Evolutionary conservation across 2,113 vertebrate genomes (phyloP).

Genomic region (Oryzias javanicus): DNA sequence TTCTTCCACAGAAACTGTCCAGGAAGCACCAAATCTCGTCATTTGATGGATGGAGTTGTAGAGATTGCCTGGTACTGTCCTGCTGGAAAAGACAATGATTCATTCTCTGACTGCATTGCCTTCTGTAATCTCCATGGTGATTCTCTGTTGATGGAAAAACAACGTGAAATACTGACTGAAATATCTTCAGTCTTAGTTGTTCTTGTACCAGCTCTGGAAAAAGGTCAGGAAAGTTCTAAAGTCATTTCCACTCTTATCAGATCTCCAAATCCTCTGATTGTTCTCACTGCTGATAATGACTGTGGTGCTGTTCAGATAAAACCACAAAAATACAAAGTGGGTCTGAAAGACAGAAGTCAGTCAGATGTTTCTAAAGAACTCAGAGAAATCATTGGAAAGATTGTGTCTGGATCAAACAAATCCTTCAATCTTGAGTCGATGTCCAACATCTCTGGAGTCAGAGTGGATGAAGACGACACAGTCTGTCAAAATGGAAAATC

Average conservation of each 20-base stretch:
- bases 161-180: too few relatives aligned
- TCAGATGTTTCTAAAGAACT: too few relatives aligned
- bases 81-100: too few relatives aligned
- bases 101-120: too few relatives aligned
- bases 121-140: too few relatives aligned
- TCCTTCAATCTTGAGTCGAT: conserved; percentile 53
- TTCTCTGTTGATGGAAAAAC: too few relatives aligned
- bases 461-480: conserved; percentile 46
- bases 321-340: conserved; percentile 49
- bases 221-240: conserved; percentile 16
- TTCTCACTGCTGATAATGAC: conserved; percentile 53
- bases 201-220: conserved; percentile 47
- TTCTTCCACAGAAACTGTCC: too few relatives aligned
- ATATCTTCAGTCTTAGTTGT: background rate
- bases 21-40: too few relatives aligned
- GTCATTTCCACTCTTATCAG: conserved; percentile 36
- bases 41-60: too few relatives aligned
- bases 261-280: conserved; percentile 61
- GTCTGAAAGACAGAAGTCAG: background rate
- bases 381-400: too few relatives aligned
- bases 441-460: conserved; percentile 35
- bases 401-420: background rate
- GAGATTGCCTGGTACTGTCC: too few relatives aligned
- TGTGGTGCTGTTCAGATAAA: background rate
- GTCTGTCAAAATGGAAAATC: too few relatives aligned